phyloP scores from a whole-genome alignment of 2,888 invertebrate species.

The Hymenopus coronatus region DNA sequence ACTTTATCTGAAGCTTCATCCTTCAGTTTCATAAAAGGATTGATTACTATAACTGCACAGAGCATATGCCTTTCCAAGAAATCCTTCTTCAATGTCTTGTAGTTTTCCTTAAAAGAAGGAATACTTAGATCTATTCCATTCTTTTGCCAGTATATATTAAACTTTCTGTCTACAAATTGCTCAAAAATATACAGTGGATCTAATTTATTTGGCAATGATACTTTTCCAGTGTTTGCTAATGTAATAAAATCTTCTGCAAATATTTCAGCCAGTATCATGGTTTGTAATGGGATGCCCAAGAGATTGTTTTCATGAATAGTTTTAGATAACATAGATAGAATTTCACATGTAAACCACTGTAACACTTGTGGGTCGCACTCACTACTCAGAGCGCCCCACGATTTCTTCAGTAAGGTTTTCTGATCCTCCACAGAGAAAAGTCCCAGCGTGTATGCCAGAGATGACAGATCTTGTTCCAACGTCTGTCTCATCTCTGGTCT shows the following conservation, averaged over 20 bases:
- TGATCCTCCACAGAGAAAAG: constrained; percentile 20
- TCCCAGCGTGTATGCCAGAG: neutral
- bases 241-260: constrained; percentile 4
- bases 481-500: neutral
- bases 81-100: neutral
- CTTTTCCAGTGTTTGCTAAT: neutral
- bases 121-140: constrained; percentile 4
- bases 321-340: neutral
- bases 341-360: neutral
- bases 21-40: neutral
- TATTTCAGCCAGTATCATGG: constrained; percentile 17
- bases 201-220: neutral
- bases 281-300: constrained; percentile 21
- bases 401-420: neutral
- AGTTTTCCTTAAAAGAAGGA: neutral
- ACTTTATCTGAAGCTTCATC: neutral
- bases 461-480: constrained; percentile 6
- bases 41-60: neutral
- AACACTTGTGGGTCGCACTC: no score
- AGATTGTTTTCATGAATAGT: neutral
- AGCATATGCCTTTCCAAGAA: constrained; percentile 12
- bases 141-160: constrained; percentile 13
- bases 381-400: no score
- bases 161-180: constrained; percentile 18
- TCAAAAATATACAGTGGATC: constrained; percentile 11